Base-by-base conservation (phyloP, 2,113 vertebrate species). In the Bagarius yarrelli region DNA sequence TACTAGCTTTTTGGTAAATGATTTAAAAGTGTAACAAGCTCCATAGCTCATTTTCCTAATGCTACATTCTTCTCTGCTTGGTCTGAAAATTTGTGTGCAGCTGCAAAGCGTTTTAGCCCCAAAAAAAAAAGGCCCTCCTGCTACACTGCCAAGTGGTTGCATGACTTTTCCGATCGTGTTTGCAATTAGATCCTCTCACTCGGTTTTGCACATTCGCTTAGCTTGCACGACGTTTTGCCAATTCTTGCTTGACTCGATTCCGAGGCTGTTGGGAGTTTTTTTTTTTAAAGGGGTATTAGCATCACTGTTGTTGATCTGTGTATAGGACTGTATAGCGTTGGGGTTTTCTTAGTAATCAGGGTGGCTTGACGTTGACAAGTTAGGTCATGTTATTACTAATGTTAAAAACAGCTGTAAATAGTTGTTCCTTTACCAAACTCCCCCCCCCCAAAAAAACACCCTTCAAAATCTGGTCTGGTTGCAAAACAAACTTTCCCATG, bases 121-220 rank as follows among this genome's bases (percentile, higher is more conserved):
- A n/a, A n/a, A n/a, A n/a, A n/a, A 32, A 72, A 53, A 72, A 72
- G 47, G 40, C 25, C 4, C 9, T 30, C 23, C 47, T 32, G 27
- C 69, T 53, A 0, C 25, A 12, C 27, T 30, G 44, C 44, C 69
- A 72, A 72, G 69, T 21, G 47, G 69, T 53, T 72, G 52, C 69
- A 21, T 72, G 69, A 72, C 69, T 53, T 72, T 72, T 53, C 69
- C 69, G 69, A 72, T 72, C 69, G 21, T 72, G 69, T 32, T 53
- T 53, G 69, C 69, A 53, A 52, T 72, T 72, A 72, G 25, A 30
- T 53, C 69, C 69, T 71, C 44, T 69, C 23, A 3, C 67, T 70
- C 67, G 16, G 67, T 9, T n/a, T 8, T 50, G 69, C 25, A 30
- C 30, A 50, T 27, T 16, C 16, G 69, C 69, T 72, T 32, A 72